A percentile compares a stretch with the other conserved stretches of the same genome.
These are phyloP conservation scores for Notothenia rossii DNA, from an alignment of 2,113 vertebrate species.

Conservation along the genomic window DNA sequence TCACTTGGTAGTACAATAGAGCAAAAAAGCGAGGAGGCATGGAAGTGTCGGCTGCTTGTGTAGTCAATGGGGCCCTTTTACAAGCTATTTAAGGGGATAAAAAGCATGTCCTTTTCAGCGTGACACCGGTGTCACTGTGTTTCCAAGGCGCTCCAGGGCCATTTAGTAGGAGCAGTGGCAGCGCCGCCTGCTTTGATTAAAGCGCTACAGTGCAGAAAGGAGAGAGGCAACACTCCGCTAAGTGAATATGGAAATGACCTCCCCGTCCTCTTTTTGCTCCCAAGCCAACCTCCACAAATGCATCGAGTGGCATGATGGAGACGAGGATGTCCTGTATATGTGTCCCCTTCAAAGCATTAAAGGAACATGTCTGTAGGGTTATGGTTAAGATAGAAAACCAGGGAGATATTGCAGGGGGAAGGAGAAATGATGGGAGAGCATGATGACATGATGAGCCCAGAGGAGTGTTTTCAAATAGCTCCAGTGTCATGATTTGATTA, in stretches of 20 bases:
- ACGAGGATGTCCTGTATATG: conserved; percentile 38
- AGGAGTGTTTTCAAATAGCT: conserved; percentile 5
- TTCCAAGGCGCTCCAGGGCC: conserved; percentile 77
- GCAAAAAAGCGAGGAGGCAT: conserved; percentile 59
- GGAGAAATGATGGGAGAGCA: not conserved
- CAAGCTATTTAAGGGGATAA: conserved; percentile 76
- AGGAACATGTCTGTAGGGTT: not conserved
- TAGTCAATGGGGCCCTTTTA: conserved; percentile 78
- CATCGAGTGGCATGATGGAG: conserved; percentile 4
- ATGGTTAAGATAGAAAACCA: conserved; percentile 11
- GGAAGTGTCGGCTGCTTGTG: conserved; percentile 69
- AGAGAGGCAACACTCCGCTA: conserved; percentile 64
- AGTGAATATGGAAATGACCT: conserved; percentile 79
- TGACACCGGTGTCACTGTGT: conserved; percentile 72
- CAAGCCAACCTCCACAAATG: conserved; percentile 53
- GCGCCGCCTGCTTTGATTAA: conserved; percentile 75
- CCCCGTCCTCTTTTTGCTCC: conserved; percentile 46
- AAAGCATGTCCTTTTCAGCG: conserved; percentile 76
- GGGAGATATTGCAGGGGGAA: conserved; percentile 11
- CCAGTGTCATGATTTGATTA: conserved; percentile 42
- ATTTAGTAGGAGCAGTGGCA: conserved; percentile 69
- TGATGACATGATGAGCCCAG: conserved; percentile 20
- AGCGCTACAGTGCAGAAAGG: conserved; percentile 66
- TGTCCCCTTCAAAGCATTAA: not conserved
- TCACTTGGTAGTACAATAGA: conserved; percentile 65